These are phyloP conservation scores for Eupristina koningsbergeri DNA, from an alignment of 1,140 invertebrate species.

Conservation along the genomic window DNA sequence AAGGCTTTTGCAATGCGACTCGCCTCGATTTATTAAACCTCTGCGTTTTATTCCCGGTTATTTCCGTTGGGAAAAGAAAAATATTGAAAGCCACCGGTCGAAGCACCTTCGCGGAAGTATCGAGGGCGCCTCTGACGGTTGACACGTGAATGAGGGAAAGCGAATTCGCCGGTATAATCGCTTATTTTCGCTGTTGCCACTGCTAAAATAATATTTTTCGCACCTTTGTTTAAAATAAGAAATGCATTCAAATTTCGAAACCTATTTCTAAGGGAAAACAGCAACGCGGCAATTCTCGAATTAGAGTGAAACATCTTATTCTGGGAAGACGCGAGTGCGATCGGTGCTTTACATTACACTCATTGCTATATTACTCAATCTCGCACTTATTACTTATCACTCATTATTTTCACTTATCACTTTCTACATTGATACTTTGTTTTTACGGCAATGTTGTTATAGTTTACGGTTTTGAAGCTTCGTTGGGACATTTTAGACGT, in stretches of 20 bases:
- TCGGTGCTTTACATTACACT: too few relatives aligned
- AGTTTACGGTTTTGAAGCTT: too few relatives aligned
- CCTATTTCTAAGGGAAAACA: background rate
- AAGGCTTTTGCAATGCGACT: too few relatives aligned
- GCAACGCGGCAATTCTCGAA: background rate
- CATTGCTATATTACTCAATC: too few relatives aligned
- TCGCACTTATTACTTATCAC: too few relatives aligned
- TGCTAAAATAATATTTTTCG: background rate
- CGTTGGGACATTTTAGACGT: too few relatives aligned
- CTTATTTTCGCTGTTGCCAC: background rate
- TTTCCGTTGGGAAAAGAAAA: background rate
- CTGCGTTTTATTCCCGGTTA: background rate
- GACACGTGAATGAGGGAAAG: background rate
- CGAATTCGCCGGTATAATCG: slow-evolving; percentile 5
- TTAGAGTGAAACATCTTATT: background rate
- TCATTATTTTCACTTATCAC: background rate
- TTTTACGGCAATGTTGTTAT: too few relatives aligned
- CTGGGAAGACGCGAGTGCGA: too few relatives aligned
- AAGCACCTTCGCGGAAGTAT: background rate
- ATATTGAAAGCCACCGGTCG: too few relatives aligned
- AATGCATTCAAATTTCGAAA: background rate
- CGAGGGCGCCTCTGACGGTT: slow-evolving; percentile 3
- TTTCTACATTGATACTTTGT: background rate
- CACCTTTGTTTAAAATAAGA: slow-evolving; percentile 19
- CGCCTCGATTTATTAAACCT: too few relatives aligned